Evolutionary conservation across 2,113 vertebrate genomes (phyloP), one percentile per base, ranked within the genome.

Genomic region (Gulo gulo): DNA sequence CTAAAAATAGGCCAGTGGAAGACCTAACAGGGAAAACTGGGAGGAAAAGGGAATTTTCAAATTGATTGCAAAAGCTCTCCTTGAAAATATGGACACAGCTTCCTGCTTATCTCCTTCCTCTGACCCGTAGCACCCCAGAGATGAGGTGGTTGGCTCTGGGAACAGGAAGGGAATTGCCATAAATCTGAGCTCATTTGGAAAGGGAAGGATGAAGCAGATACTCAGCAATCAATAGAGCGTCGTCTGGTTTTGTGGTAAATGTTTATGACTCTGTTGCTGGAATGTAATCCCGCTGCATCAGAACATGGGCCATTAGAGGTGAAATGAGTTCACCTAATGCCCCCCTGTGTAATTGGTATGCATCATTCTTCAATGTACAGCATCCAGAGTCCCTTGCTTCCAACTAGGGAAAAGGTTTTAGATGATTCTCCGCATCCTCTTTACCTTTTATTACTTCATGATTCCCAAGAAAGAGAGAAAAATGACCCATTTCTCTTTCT

Each of bases 151-250:
- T 95, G 78, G 34, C 50, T 83, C 92, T n/a, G 61, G 79, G 71
- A 95, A 82, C 93, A 98, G 97, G 92, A 98, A 91, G 91, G 97
- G 86, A 89, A 86, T 34, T 69, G 88, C 95, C 94, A 61, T 95
- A 95, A 97, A 98, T 97, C 96, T 91, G 96, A 97, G 78, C 76
- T 95, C 36, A 96, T 97, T 97, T 97, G 97, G 78, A 97, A 98
- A 88, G 89, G 82, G 96, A 98, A 98, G 78, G 97, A 95, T 79
- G 36, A 84, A 93, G 95, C 59, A 96, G 90, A 96, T 92, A 91
- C 8, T 23, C 91, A 20, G n/a, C 81, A 87, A 93, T 97, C 97
- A 78, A 97, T 91, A 88, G 73, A 93, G 4, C 0, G 0, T 67
- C 0, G 7, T 76, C 59, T 94, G 95, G 87, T 84, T 93, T 94